phyloP scores from a whole-genome alignment of 2,797 vertebrate species.

The Cephalopachus bancanus region DNA sequence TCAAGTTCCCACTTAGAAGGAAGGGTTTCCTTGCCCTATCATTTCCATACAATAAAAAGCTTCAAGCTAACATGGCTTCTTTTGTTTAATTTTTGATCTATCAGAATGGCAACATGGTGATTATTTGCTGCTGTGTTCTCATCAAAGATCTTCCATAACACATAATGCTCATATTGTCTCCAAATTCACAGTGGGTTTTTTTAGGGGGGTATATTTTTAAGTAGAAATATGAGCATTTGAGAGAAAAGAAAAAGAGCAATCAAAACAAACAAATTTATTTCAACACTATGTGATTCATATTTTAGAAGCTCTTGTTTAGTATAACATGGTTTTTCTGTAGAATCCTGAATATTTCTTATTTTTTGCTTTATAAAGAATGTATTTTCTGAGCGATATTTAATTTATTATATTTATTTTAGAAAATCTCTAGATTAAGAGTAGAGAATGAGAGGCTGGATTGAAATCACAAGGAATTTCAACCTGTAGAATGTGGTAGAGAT shows the following conservation, averaged over 20 bases:
- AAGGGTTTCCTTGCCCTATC: constrained; percentile 40
- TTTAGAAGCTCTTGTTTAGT: not conserved
- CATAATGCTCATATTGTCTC: not conserved
- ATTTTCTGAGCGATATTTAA: not conserved
- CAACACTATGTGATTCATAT: not conserved
- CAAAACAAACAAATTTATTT: not conserved
- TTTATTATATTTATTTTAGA: not conserved
- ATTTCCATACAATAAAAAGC: constrained; percentile 45
- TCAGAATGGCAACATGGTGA: not conserved
- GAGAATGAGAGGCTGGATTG: not conserved
- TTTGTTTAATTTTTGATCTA: constrained; percentile 59
- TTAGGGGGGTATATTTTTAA: not conserved
- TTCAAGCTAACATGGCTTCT: not conserved
- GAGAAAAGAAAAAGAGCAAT: not conserved
- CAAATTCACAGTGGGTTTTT: not conserved
- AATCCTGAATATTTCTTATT: not conserved
- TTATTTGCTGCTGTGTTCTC: constrained; percentile 55
- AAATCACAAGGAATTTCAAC: not conserved
- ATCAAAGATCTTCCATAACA: not conserved
- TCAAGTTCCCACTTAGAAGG: constrained; percentile 62
- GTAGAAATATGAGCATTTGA: not conserved
- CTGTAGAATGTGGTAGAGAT: not conserved
- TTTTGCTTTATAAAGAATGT: not conserved
- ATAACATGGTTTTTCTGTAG: not conserved
- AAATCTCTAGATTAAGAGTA: not conserved